Percentiles rank a stretch among this genome's conserved stretches.
These are phyloP conservation scores for Drosophila serrata DNA, from an alignment of 1,140 invertebrate species.

Conservation along the genomic window DNA sequence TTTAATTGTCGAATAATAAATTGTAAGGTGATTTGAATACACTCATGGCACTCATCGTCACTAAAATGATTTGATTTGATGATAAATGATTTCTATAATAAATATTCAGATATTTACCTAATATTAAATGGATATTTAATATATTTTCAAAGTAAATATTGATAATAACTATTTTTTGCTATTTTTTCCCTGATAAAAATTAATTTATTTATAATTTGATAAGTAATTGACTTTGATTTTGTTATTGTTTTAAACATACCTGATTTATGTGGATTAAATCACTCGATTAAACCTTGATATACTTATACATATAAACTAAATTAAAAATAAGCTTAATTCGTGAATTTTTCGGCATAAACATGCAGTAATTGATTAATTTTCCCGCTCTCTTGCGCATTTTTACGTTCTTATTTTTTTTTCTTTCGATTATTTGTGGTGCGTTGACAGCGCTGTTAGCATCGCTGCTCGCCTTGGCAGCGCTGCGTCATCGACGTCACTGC, in stretches of 20 bases:
- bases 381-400: not conserved
- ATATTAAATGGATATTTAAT: not conserved
- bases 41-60: no score
- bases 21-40: no score
- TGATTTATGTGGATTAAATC: not conserved
- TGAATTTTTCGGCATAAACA: conserved; percentile 14
- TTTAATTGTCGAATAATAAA: no score
- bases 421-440: conserved; percentile 16
- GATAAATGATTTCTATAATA: no score
- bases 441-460: conserved; percentile 1
- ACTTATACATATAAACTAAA: no score
- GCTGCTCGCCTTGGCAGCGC: conserved; percentile 33
- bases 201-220: no score
- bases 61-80: no score
- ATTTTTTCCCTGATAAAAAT: no score
- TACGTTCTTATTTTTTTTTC: not conserved
- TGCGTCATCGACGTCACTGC: conserved; percentile 51
- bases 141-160: not conserved
- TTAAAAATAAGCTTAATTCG: not conserved
- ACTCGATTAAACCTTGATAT: not conserved
- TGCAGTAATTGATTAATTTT: not conserved
- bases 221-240: no score
- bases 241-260: no score
- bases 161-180: no score
- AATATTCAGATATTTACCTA: not conserved